Evolutionary conservation across 2,888 invertebrate species (phyloP).

Genomic region (Resseliella maxima): DNA sequence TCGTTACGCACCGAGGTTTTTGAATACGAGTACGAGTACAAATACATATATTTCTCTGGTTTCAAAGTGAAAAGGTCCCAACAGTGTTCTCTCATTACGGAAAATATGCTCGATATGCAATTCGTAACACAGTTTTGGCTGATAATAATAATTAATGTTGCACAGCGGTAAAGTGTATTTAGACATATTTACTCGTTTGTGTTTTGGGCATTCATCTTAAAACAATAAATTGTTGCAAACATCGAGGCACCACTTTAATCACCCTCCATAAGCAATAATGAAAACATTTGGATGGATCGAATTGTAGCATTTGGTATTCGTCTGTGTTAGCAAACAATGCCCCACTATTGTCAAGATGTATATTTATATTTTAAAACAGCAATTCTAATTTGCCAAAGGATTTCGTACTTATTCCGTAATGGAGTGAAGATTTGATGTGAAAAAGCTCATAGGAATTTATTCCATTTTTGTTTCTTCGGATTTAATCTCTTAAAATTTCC

Average conservation of each 20-base stretch:
- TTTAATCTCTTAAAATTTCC: conserved; percentile 12
- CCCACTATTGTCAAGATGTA: background rate
- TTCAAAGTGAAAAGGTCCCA: background rate
- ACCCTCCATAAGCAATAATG: background rate
- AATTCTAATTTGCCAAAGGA: background rate
- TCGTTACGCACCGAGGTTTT: background rate
- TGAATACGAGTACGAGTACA: background rate
- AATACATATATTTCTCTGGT: background rate
- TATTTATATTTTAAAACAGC: no score
- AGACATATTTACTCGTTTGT: background rate
- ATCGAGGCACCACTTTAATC: conserved; percentile 14
- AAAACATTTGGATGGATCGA: background rate
- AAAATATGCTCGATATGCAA: background rate
- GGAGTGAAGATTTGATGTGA: background rate
- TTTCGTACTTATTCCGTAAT: background rate
- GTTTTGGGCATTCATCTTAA: background rate
- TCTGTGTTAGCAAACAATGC: background rate
- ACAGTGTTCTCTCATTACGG: conserved; percentile 1
- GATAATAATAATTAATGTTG: background rate
- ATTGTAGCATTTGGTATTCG: background rate
- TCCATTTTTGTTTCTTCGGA: background rate
- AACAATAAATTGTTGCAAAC: conserved; percentile 40
- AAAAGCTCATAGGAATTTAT: conserved; percentile 17
- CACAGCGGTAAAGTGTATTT: background rate
- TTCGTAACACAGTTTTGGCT: background rate